Evolutionary conservation across 2,888 invertebrate species (phyloP).

Genomic region (Eristalis tenax): DNA sequence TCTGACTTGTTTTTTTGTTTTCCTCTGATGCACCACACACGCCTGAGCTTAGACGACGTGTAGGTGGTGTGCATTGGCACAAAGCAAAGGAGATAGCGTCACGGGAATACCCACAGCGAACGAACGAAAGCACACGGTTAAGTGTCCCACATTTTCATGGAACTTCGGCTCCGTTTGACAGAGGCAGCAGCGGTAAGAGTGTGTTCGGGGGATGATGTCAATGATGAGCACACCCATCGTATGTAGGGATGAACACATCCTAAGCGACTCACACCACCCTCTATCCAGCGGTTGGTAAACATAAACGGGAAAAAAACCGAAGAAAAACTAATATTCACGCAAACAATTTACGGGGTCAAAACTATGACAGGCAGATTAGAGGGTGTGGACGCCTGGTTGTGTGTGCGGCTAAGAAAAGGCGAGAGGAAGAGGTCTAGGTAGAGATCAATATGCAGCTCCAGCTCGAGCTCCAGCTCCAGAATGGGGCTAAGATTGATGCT

Average conservation of each 20-base stretch:
- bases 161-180: constrained; percentile 49
- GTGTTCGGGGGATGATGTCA: background rate
- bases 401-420: background rate
- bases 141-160: constrained; percentile 51
- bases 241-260: background rate
- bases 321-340: constrained; percentile 59
- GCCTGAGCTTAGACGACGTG: background rate
- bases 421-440: background rate
- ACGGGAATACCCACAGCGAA: background rate
- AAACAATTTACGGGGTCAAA: constrained; percentile 60
- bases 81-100: background rate
- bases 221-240: constrained; percentile 15
- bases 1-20: background rate
- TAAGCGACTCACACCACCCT: background rate
- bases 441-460: background rate
- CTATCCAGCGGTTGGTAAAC: constrained; percentile 35
- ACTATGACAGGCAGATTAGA: background rate
- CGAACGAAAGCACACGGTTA: constrained; percentile 16
- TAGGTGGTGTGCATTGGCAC: background rate
- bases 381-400: background rate
- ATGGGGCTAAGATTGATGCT: background rate
- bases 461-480: background rate
- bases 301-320: constrained; percentile 30
- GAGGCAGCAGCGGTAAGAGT: background rate
- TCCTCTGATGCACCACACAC: background rate